A percentile compares a stretch with the other conserved stretches of the same genome.
phyloP scores from a whole-genome alignment of 2,113 vertebrate genomes.

The Apteryx owenii region DNA sequence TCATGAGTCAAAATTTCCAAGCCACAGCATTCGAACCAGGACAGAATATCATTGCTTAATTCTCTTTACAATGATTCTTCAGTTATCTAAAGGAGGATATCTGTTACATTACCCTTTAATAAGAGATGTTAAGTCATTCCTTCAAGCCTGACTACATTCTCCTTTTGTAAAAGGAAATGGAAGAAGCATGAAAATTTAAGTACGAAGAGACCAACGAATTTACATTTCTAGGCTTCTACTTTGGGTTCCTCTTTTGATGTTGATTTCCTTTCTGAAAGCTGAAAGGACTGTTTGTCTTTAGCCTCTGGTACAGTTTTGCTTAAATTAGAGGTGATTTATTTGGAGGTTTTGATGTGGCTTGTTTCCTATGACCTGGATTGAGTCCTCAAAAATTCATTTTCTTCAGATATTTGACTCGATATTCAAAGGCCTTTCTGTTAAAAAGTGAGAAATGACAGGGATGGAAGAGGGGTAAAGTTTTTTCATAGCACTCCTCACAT shows the following conservation, averaged over 20 bases:
- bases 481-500: not conserved
- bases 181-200: slow-evolving; percentile 35
- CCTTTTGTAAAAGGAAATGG: slow-evolving; percentile 25
- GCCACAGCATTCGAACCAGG: not conserved
- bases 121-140: slow-evolving; percentile 30
- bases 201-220: slow-evolving; percentile 32
- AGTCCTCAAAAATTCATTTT: not conserved
- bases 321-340: slow-evolving; percentile 58
- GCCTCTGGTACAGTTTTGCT: slow-evolving; percentile 13
- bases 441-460: not conserved
- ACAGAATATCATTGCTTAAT: not conserved
- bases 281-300: slow-evolving; percentile 55
- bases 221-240: slow-evolving; percentile 38
- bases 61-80: not conserved
- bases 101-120: not conserved
- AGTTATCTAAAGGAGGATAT: not conserved
- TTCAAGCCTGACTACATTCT: not conserved
- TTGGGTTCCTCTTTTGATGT: slow-evolving; percentile 18
- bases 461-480: not conserved
- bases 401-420: not conserved
- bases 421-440: slow-evolving; percentile 17
- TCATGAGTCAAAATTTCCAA: not conserved
- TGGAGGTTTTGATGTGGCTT: slow-evolving; percentile 23
- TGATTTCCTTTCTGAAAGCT: slow-evolving; percentile 29
- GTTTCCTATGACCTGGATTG: slow-evolving; percentile 2